Percentiles rank a stretch among this genome's conserved stretches.
Conservation (phyloP, 2,113 vertebrate genomes). For the Pluvialis apricaria region DNA sequence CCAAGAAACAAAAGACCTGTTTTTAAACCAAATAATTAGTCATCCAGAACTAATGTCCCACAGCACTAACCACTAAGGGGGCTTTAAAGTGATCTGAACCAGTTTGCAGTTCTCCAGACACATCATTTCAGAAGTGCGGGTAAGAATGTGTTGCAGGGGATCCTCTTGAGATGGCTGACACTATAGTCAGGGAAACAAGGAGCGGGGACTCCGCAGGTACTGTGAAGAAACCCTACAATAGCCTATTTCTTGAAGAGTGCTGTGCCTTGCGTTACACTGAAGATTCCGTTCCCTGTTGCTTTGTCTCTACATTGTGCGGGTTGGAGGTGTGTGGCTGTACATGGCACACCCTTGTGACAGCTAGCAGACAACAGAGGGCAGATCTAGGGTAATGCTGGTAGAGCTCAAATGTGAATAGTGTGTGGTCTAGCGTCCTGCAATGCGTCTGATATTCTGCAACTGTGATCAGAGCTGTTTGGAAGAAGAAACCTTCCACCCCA, state of each 20-base stretch:
- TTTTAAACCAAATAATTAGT: slow-evolving; percentile 70
- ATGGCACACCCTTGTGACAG: not conserved
- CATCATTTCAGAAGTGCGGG: not conserved
- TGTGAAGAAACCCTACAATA: not conserved
- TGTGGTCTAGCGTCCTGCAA: not conserved
- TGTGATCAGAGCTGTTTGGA: not conserved
- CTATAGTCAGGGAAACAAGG: not conserved
- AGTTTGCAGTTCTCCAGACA: not conserved
- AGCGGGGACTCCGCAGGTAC: not conserved
- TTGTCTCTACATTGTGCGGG: not conserved
- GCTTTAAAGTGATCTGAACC: slow-evolving; percentile 7
- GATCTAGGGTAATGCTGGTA: not conserved
- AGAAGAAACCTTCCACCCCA: not conserved
- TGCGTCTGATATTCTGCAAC: not conserved
- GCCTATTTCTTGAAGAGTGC: not conserved
- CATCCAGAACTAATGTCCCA: slow-evolving; percentile 66
- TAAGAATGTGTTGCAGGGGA: not conserved
- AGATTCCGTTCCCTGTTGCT: not conserved
- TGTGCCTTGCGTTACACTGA: not conserved
- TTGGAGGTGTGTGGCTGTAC: not conserved
- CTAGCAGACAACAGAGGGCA: not conserved
- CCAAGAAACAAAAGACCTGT: slow-evolving; percentile 64
- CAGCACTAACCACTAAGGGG: slow-evolving; percentile 34
- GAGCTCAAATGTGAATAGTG: not conserved
- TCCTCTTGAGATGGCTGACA: not conserved